Evolutionary conservation across 2,888 invertebrate species (phyloP).

Genomic region (Thereva nobilitata): DNA sequence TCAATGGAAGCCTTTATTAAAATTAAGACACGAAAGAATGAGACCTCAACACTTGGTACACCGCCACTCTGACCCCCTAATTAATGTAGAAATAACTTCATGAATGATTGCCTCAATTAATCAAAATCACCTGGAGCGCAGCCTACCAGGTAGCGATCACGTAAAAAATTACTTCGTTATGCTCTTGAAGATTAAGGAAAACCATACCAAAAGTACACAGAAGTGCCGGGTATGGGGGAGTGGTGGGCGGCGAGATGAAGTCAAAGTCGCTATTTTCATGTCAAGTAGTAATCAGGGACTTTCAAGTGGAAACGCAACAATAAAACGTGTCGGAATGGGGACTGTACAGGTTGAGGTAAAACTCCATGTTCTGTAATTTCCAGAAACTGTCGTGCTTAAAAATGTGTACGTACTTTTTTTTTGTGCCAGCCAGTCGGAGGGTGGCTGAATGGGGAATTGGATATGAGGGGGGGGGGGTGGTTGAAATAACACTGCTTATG

Average conservation of each 20-base stretch:
- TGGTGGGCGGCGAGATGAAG: too few relatives aligned
- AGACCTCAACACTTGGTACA: background rate
- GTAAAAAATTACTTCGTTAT: conserved; percentile 33
- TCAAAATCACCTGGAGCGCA: conserved; percentile 30
- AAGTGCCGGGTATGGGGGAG: background rate
- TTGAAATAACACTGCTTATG: conserved; percentile 17
- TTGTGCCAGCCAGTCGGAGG: too few relatives aligned
- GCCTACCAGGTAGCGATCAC: conserved; percentile 21
- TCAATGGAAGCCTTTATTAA: too few relatives aligned
- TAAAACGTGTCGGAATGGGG: conserved; percentile 4
- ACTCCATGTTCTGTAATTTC: too few relatives aligned
- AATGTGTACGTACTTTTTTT: too few relatives aligned
- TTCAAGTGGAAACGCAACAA: conserved; percentile 26
- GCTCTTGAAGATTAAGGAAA: conserved; percentile 10
- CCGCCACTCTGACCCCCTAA: conserved; percentile 19
- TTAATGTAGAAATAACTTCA: conserved; percentile 15
- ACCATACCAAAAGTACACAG: background rate
- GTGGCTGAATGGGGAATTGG: conserved; percentile 1
- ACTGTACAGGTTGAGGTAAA: too few relatives aligned
- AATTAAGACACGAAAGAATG: too few relatives aligned
- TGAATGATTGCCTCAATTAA: conserved; percentile 29
- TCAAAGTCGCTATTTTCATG: conserved; percentile 15
- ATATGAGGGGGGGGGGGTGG: background rate
- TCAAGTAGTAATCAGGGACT: conserved; percentile 28
- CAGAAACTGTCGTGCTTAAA: too few relatives aligned